Conservation (phyloP, 2,113 vertebrate genomes). For the Ploceus nigricollis region DNA sequence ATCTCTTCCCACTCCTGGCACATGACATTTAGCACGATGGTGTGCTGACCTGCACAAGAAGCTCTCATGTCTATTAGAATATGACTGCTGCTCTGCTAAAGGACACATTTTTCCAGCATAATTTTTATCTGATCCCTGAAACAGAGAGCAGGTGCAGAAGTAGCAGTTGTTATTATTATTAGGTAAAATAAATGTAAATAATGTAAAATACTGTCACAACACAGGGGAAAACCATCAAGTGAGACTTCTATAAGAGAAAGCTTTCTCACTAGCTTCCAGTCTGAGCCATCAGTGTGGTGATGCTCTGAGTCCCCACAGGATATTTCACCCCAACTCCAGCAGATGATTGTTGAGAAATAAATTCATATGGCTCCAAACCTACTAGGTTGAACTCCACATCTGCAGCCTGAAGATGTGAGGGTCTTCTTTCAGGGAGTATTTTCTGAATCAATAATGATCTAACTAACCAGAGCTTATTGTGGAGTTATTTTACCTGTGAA, state of each 20-base stretch:
- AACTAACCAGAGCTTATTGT: neutral
- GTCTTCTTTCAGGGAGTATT: neutral
- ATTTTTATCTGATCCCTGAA: neutral
- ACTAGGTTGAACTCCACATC: accelerated
- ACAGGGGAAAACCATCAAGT: neutral
- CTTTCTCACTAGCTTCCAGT: neutral
- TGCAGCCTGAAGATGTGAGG: neutral
- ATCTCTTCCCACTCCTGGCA: neutral
- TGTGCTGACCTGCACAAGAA: neutral
- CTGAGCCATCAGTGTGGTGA: accelerated
- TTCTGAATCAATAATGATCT: neutral
- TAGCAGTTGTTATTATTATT: neutral
- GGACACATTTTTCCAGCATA: neutral
- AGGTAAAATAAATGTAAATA: neutral
- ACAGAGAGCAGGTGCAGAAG: neutral
- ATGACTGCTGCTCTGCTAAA: neutral
- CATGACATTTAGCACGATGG: accelerated
- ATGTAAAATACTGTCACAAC: neutral
- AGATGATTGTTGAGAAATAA: neutral
- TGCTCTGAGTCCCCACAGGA: neutral
- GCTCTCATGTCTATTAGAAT: neutral
- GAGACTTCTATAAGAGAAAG: neutral
- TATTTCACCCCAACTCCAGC: neutral
- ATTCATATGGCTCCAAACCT: neutral
- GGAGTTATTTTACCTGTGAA: neutral